These are phyloP conservation scores for Phataginus tetradactyla DNA, from an alignment of 2,797 vertebrate genomes.

Conservation along the genomic window DNA sequence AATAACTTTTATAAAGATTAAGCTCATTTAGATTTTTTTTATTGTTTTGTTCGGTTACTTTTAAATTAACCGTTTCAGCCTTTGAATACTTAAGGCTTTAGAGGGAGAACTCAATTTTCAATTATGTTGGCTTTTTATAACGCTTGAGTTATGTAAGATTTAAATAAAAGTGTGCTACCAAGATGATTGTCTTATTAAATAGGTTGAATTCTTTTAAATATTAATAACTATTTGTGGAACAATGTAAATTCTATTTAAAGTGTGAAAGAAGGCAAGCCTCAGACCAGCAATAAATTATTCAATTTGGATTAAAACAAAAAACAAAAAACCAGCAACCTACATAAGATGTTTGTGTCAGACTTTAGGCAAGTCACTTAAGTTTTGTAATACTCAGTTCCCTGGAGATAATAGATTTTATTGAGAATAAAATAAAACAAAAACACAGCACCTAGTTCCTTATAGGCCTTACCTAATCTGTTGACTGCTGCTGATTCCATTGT, in stretches of 20 bases:
- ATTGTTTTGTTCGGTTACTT: conserved; percentile 83
- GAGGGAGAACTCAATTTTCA: conserved; percentile 79
- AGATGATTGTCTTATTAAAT: conserved; percentile 82
- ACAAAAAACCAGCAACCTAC: background rate
- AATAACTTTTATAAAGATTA: conserved; percentile 85
- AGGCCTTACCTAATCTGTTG: background rate
- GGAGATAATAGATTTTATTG: background rate
- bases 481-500: background rate
- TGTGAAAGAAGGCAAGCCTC: conserved; percentile 77
- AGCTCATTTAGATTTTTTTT: conserved; percentile 78
- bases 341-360: background rate
- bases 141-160: conserved; percentile 79
- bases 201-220: conserved; percentile 74
- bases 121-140: conserved; percentile 82
- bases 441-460: background rate
- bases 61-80: conserved; percentile 84
- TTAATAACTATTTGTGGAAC: conserved; percentile 62
- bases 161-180: conserved; percentile 84
- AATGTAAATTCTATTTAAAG: conserved; percentile 67
- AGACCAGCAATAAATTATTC: conserved; percentile 86
- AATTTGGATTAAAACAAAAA: conserved; percentile 63
- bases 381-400: background rate
- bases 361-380: background rate
- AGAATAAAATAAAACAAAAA: background rate
- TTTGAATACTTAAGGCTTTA: conserved; percentile 84